Percentiles rank a stretch among this genome's conserved stretches.
Conservation (phyloP, 2,113 vertebrate species). For the Marcusenius ussheri region DNA sequence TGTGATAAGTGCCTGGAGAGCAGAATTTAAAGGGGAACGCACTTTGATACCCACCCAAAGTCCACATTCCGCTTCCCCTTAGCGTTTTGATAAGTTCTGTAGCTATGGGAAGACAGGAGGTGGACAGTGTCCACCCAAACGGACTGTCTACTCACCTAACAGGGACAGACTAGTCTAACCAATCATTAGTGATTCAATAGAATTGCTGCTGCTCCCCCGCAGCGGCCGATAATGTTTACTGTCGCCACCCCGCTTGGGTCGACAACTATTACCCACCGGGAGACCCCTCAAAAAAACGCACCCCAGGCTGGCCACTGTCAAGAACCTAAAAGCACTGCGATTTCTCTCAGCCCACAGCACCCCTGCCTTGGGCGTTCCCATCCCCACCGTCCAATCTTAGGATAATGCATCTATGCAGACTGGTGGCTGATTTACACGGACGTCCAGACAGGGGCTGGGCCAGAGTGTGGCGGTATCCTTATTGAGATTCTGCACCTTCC, state of each 20-base stretch:
- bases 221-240: neutral
- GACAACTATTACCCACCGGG: neutral
- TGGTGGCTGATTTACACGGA: neutral
- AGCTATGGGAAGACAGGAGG: neutral
- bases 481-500: conserved; percentile 3
- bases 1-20: neutral
- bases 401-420: neutral
- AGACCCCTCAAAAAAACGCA: neutral
- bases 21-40: neutral
- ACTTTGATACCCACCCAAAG: neutral
- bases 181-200: neutral
- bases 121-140: neutral
- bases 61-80: neutral
- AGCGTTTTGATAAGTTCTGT: neutral
- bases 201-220: neutral
- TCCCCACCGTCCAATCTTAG: neutral
- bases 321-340: neutral
- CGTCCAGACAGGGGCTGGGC: neutral
- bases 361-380: neutral
- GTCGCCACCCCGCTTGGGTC: neutral
- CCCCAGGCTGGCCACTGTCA: neutral
- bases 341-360: neutral
- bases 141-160: neutral
- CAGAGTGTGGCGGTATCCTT: neutral
- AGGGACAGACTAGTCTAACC: neutral